Evolutionary conservation across 2,797 vertebrate species (phyloP).

Genomic region (Danio kyathit): DNA sequence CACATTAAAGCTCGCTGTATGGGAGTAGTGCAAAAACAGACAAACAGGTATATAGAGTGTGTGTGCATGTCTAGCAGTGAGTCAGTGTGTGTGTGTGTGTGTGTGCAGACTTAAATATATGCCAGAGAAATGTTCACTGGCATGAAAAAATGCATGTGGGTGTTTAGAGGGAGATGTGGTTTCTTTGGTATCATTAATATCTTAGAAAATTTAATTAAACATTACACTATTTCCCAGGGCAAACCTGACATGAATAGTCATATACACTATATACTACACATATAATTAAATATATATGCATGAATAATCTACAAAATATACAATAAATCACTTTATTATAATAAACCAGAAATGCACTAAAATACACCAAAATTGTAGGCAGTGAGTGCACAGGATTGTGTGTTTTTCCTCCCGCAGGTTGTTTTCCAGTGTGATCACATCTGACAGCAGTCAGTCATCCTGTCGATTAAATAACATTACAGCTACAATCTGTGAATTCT

Average conservation of each 20-base stretch:
- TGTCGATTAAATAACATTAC: constrained; percentile 10
- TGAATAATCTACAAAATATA: not conserved
- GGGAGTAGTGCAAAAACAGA: not conserved
- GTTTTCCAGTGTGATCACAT: constrained; percentile 8
- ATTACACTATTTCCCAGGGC: not conserved
- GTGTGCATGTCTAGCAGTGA: not conserved
- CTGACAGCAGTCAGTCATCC: constrained; percentile 20
- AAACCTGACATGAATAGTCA: constrained; percentile 8
- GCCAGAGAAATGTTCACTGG: constrained; percentile 40
- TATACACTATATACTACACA: not conserved
- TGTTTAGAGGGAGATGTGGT: constrained; percentile 35
- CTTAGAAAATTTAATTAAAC: constrained; percentile 30
- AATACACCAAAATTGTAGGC: not conserved
- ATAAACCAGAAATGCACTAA: not conserved
- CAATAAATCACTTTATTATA: not conserved
- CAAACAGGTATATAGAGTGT: constrained; percentile 2
- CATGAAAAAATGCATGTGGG: constrained; percentile 35
- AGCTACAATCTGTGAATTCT: not conserved
- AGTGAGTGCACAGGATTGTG: not conserved
- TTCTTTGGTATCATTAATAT: constrained; percentile 38
- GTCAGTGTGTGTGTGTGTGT: constrained; percentile 26
- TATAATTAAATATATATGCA: not conserved
- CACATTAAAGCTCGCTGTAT: not conserved
- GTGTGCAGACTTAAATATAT: constrained; percentile 25
- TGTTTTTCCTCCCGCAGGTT: not conserved